phyloP scores from a whole-genome alignment of 2,888 invertebrate species.

The Pachymerium ferrugineum region DNA sequence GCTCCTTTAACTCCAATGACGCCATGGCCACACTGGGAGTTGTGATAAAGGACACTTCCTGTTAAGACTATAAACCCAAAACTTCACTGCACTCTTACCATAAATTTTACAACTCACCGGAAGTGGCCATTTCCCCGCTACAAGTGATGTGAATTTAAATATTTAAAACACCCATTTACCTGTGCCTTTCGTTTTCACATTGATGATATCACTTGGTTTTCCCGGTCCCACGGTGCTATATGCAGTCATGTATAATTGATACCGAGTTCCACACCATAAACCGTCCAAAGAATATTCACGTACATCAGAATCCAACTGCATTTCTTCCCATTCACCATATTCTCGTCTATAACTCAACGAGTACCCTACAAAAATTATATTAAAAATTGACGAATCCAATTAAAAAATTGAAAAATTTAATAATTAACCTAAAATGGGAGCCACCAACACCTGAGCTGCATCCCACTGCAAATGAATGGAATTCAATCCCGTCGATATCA shows the following conservation, averaged over 20 bases:
- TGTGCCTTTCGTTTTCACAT: constrained; percentile 42
- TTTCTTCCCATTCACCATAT: constrained; percentile 88
- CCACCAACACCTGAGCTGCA: not conserved
- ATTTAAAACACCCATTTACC: constrained; percentile 30
- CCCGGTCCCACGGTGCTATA: constrained; percentile 57
- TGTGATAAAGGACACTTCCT: not conserved
- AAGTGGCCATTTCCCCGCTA: not conserved
- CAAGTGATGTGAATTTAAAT: not conserved
- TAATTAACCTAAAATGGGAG: constrained; percentile 27
- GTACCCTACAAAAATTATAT: constrained; percentile 61
- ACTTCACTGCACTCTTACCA: too few relatives aligned
- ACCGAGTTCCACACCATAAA: constrained; percentile 84
- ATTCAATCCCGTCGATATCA: constrained; percentile 18
- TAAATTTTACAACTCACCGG: too few relatives aligned
- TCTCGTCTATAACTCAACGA: constrained; percentile 89
- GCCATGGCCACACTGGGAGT: too few relatives aligned
- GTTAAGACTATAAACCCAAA: too few relatives aligned
- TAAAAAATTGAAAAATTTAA: not conserved
- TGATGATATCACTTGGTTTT: constrained; percentile 35
- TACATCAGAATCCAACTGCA: constrained; percentile 54
- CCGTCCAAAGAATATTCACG: constrained; percentile 64
- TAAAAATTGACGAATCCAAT: not conserved
- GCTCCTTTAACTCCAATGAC: too few relatives aligned
- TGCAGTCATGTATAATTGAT: constrained; percentile 87
- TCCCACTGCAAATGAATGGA: constrained; percentile 31